Conservation (phyloP, 1,140 invertebrate genomes). For the Sarcophaga bullata region DNA sequence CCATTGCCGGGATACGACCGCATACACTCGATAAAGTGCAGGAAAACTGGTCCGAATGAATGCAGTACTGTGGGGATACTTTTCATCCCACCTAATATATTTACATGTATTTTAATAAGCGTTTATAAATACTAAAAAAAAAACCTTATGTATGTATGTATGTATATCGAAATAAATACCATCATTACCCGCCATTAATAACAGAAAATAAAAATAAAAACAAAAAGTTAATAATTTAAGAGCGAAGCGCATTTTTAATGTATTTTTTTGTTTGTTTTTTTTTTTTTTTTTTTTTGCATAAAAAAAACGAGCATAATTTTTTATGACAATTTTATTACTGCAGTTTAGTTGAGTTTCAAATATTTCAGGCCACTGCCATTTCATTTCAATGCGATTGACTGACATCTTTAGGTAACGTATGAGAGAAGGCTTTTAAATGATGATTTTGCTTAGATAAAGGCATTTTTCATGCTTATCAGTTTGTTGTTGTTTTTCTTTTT, state of each 20-base stretch:
- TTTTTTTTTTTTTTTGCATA: not conserved
- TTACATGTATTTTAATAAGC: too few species aligned
- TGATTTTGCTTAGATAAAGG: not conserved
- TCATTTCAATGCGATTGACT: not conserved
- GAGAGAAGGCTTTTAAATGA: not conserved
- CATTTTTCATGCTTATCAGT: not conserved
- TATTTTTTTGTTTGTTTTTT: too few species aligned
- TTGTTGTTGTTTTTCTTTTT: not conserved
- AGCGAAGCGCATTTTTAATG: slow-evolving; percentile 21
- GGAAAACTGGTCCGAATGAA: too few species aligned
- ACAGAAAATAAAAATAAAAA: not conserved
- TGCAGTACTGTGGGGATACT: too few species aligned
- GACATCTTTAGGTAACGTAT: not conserved
- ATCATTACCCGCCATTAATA: slow-evolving; percentile 4
- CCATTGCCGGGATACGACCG: too few species aligned
- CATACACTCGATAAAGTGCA: too few species aligned
- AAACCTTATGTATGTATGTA: not conserved
- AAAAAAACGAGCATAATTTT: not conserved
- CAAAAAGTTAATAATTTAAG: not conserved
- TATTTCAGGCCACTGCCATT: not conserved
- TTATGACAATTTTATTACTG: slow-evolving; percentile 40
- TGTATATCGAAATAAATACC: not conserved
- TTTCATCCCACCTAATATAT: too few species aligned
- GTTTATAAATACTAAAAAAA: too few species aligned
- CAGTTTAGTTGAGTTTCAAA: not conserved